Percentiles rank a stretch among this genome's conserved stretches.
Conservation (phyloP, 2,888 invertebrate species). For the Prenolepis imparis region DNA sequence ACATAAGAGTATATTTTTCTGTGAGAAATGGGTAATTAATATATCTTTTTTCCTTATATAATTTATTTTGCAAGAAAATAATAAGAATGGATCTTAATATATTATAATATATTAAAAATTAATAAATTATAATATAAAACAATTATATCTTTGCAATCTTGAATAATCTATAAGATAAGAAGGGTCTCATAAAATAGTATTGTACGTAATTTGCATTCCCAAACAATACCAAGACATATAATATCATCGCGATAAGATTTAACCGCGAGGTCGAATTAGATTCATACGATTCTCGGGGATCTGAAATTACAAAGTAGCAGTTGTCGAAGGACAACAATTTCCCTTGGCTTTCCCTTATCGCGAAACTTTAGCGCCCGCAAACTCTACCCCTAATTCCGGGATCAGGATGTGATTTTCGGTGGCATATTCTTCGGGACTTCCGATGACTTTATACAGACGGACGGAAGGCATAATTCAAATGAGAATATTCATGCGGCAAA, state of each 20-base stretch:
- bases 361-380: conserved; percentile 37
- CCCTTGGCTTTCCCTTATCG: conserved; percentile 42
- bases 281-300: background rate
- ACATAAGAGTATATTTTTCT: background rate
- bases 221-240: background rate
- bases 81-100: background rate
- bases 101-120: background rate
- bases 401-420: conserved; percentile 27
- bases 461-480: background rate
- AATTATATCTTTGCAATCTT: background rate
- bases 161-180: background rate
- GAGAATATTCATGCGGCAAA: conserved; percentile 36
- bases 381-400: conserved; percentile 44
- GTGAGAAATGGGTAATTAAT: background rate
- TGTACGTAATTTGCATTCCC: background rate
- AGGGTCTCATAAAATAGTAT: background rate
- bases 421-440: conserved; percentile 24
- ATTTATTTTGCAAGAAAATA: background rate
- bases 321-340: conserved; percentile 46
- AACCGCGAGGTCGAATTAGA: background rate
- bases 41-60: background rate
- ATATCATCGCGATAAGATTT: conserved; percentile 10
- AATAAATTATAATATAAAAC: conserved; percentile 2
- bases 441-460: background rate
- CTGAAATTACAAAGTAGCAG: conserved; percentile 27